Evolutionary conservation across 1,140 invertebrate species (phyloP), one percentile per base, ranked within the genome.

Genomic region (Pteromalus puparum): DNA sequence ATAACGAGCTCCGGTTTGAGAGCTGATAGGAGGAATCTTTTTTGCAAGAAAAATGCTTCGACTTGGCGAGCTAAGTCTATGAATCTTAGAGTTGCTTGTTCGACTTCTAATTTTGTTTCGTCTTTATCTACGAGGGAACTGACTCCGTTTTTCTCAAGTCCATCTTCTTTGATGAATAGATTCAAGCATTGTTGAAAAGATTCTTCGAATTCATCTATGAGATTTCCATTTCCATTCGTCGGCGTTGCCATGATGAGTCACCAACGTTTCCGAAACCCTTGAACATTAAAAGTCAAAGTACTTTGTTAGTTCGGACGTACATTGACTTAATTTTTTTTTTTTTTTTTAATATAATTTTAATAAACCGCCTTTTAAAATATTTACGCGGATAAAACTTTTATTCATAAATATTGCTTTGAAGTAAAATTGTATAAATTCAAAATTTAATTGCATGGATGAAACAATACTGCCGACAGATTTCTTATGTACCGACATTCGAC

Each of bases 21-120:
- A 0, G 96, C 97, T 2, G 98, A 98, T 2, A 99, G 92, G 0
- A 98, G 93, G 90, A 99, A 97, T 89, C 98, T 94, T 92, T 98
- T 98, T 91, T 98, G 97, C 1, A 99, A 91, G 90, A 99, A 99
- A 91, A 98, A 98, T 1, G 97, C 97, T 92, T 99, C 98, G 95
- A 98, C 97, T 93, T 98, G 97, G 42, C 97, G 94, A 1, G 97
- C 98, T 46, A 97, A 93, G 91, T 99, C 98, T 53, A 99, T 95
- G 90, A 99, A 98, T 84, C 96, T 94, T 81, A 97, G 93, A 65
- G 97, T 95, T 24, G 96, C 96, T 92, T 97, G 96, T 88, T 99
- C 98, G 1, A 98, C 97, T 93, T 97, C 97, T 0, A 96, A 94
- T 81, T 95, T 95, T 15, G 97, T 96, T 91, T 98, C 97, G 89